A percentile compares a stretch with the other conserved stretches of the same genome.
Evolutionary conservation across 2,888 invertebrate genomes (phyloP).

Genomic region (Taphrorychus bicolor): DNA sequence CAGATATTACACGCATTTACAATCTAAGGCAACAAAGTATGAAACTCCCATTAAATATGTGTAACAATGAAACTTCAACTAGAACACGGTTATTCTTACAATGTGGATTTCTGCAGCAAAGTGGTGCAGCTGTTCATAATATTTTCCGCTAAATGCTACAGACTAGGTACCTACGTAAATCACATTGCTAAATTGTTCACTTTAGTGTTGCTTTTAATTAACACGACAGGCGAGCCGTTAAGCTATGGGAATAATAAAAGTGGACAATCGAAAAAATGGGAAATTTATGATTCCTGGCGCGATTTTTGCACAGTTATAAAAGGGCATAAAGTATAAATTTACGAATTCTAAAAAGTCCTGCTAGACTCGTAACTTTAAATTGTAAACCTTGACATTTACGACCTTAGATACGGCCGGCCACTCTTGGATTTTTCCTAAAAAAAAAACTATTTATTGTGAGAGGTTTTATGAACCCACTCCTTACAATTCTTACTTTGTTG

Average conservation of each 20-base stretch:
- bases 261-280: constrained; percentile 19
- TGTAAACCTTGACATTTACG: constrained; percentile 40
- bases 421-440: constrained; percentile 4
- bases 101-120: background rate
- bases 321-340: constrained; percentile 32
- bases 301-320: constrained; percentile 21
- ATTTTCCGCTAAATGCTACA: background rate
- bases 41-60: too few relatives aligned
- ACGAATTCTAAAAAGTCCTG: constrained; percentile 23
- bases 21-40: background rate
- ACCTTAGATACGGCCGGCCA: constrained; percentile 16
- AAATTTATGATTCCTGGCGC: constrained; percentile 18
- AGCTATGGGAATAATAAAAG: constrained; percentile 37
- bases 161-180: background rate
- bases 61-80: too few relatives aligned
- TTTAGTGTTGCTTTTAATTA: too few relatives aligned
- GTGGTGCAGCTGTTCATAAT: background rate
- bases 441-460: background rate
- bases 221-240: background rate
- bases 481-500: background rate
- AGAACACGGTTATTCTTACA: too few relatives aligned
- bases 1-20: background rate
- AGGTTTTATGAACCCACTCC: background rate
- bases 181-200: too few relatives aligned
- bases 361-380: constrained; percentile 39